Evolutionary conservation across 2,113 vertebrate species (phyloP).

Genomic region (Oreotrochilus melanogaster): DNA sequence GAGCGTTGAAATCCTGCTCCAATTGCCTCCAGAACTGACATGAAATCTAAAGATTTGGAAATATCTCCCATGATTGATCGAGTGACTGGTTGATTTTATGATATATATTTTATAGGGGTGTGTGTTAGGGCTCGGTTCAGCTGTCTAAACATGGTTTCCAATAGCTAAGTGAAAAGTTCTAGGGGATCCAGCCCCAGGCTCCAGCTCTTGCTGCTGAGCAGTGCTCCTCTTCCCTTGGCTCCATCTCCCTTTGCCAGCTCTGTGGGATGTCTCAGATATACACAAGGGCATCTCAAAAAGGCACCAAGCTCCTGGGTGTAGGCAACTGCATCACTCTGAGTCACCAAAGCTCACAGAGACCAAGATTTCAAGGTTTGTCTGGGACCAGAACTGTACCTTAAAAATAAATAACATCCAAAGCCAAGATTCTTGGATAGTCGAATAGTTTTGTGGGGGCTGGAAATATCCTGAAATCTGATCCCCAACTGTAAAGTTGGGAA

Average conservation of each 20-base stretch:
- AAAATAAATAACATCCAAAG: constrained; percentile 39
- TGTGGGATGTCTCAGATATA: constrained; percentile 29
- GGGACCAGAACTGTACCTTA: constrained; percentile 33
- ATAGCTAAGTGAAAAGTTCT: neutral
- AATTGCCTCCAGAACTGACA: constrained; percentile 47
- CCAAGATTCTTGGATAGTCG: constrained; percentile 53
- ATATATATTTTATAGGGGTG: neutral
- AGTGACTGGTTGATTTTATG: constrained; percentile 60
- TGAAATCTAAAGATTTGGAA: constrained; percentile 57
- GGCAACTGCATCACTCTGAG: constrained; percentile 37
- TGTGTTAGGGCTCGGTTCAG: neutral
- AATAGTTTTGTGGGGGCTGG: constrained; percentile 51
- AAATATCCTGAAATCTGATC: constrained; percentile 38
- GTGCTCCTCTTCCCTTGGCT: neutral
- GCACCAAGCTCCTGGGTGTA: constrained; percentile 16
- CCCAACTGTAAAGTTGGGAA: neutral
- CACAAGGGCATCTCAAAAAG: constrained; percentile 45
- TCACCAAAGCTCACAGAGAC: neutral
- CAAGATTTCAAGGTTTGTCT: neutral
- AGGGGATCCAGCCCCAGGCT: neutral
- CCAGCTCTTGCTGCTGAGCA: neutral
- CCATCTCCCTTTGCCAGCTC: neutral
- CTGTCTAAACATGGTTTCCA: constrained; percentile 39
- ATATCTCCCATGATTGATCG: constrained; percentile 46
- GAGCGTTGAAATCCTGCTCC: constrained; percentile 18